Evolutionary conservation across 2,797 vertebrate species (phyloP), one percentile per base, ranked within the genome.

Genomic region (Sardinella longiceps): DNA sequence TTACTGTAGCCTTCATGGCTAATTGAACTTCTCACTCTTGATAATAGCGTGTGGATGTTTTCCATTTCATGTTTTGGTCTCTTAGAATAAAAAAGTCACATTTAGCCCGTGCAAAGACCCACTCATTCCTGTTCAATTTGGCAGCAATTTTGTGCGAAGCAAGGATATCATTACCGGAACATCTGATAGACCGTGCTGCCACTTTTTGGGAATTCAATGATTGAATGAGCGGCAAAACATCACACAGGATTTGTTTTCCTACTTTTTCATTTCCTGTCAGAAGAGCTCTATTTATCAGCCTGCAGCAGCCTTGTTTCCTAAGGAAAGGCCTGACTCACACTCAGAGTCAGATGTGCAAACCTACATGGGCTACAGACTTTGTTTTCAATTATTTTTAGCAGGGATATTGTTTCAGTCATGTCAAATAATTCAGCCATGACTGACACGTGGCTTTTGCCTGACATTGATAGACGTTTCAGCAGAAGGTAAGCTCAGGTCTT

Each of bases 1-100:
- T 77, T 77, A 18, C 33, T 77, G 70, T 84, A 81, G 39, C 66
- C 70, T 84, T 84, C 81, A 51, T 82, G 80, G 39, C 33, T 48
- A 48, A 82, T 58, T 48, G 81, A 80, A 85, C 50, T 48, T 80
- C 39, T 80, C 81, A 63, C 30, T 82, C 53, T 82, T 37, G 50
- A 81, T 81, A 63, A 83, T 39, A 2, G 74, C 23, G 23, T 30
- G 39, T 66, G 82, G 30, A 46, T 81, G 45, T 43, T 77, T 77
- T 77, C 37, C 70, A 77, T 77, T 77, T 77, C 33, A 25, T 37
- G 33, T 70, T 77, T 37, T 77, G 33, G 33, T 18, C 37, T 77
- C 70, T 43, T 18, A 77, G 70, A 39, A 77, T 77, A 18, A 43
- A 77, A 39, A 77, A 43, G 37, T 74, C 30, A 74, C 30, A 37